A percentile compares a stretch with the other conserved stretches of the same genome.
These are phyloP conservation scores for Enhydra lutris DNA, from an alignment of 2,113 vertebrate genomes.

Conservation along the genomic window DNA sequence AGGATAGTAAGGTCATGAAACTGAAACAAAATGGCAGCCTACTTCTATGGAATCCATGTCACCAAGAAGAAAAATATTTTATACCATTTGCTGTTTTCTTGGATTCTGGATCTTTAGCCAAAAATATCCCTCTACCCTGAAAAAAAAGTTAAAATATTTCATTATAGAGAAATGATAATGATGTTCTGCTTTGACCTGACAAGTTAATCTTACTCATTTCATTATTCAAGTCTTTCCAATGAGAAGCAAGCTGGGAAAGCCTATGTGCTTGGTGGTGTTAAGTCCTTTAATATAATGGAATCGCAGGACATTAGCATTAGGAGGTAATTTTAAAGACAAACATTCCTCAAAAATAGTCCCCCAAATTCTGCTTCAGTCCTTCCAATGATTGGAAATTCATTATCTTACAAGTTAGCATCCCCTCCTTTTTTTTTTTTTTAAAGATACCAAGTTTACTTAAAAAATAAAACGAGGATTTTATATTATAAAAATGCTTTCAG, in stretches of 20 bases:
- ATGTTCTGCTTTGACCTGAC: background rate
- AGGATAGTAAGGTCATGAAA: background rate
- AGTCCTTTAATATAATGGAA: background rate
- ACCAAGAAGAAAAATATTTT: background rate
- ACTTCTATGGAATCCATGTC: background rate
- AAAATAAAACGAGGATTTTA: conserved; percentile 20
- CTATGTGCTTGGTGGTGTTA: background rate
- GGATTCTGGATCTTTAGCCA: background rate
- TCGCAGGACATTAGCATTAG: background rate
- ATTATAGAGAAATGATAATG: background rate
- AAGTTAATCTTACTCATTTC: background rate
- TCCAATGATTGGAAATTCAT: background rate
- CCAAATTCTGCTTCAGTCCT: conserved; percentile 17
- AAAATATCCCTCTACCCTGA: background rate
- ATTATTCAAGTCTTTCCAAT: background rate
- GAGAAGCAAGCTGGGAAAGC: background rate
- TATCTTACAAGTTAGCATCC: background rate
- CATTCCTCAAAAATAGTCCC: background rate
- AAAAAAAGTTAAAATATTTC: background rate
- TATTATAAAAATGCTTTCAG: background rate
- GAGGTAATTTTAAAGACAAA: conserved; percentile 25
- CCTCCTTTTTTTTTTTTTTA: background rate
- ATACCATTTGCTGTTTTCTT: background rate
- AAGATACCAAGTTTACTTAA: background rate
- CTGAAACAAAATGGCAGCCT: background rate